phyloP scores from a whole-genome alignment of 2,888 invertebrate species.

The Linyphia triangularis region DNA sequence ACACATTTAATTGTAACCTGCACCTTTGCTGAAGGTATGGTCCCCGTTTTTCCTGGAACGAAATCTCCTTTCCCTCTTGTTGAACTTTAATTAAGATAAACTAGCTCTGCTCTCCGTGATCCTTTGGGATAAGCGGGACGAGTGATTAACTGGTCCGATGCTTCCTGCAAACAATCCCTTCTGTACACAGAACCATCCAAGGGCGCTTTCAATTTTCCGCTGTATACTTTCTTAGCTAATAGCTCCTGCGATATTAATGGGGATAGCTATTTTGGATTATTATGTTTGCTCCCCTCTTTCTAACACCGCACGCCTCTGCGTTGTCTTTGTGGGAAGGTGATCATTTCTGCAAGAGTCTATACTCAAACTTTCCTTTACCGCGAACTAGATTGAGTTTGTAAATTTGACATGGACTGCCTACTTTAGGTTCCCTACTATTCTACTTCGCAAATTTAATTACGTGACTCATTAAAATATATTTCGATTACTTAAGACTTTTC shows the following conservation, averaged over 20 bases:
- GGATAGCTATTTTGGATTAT: conserved; percentile 8
- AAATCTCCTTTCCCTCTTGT: conserved; percentile 51
- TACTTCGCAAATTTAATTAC: too few species aligned
- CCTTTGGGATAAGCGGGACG: conserved; percentile 60
- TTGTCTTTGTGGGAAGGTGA: too few species aligned
- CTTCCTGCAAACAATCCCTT: conserved; percentile 61
- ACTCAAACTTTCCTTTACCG: too few species aligned
- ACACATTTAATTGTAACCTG: too few species aligned
- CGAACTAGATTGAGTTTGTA: too few species aligned
- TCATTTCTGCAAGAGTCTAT: too few species aligned
- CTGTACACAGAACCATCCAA: conserved; percentile 1
- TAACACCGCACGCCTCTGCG: too few species aligned
- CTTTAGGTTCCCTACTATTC: too few species aligned
- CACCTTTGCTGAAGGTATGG: conserved; percentile 19
- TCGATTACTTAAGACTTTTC: too few species aligned
- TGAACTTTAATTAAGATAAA: conserved; percentile 71
- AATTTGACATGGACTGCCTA: too few species aligned
- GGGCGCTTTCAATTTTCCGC: conserved; percentile 23
- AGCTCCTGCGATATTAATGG: conserved; percentile 17
- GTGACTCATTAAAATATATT: too few species aligned
- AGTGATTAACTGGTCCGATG: conserved; percentile 65
- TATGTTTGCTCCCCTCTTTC: conserved; percentile 7
- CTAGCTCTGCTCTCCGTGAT: conserved; percentile 54
- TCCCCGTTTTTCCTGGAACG: conserved; percentile 44
- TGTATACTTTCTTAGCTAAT: conserved; percentile 12